These are phyloP conservation scores for Actinostola sp. DNA, from an alignment of 92 coral and sea anemone genomes.

Conservation along the genomic window DNA sequence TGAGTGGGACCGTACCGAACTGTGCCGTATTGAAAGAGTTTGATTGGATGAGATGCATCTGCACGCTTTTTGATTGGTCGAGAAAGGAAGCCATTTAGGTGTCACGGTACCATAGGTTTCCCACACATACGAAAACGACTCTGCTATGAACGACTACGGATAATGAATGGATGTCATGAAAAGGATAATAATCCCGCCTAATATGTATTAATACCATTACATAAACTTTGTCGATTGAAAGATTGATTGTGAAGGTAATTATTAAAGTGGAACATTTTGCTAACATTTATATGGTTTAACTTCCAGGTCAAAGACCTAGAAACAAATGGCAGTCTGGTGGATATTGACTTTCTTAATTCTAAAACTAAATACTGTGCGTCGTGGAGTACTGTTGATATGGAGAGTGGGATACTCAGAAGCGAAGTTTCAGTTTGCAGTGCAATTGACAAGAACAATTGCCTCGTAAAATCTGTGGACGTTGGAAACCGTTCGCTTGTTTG, in stretches of 20 bases:
- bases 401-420: constrained; percentile 58
- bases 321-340: constrained; percentile 39
- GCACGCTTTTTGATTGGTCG: no score
- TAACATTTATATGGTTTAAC: no score
- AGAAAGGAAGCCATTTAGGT: no score
- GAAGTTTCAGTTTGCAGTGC: constrained; percentile 81
- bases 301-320: constrained; percentile 80
- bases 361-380: constrained; percentile 71
- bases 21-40: no score
- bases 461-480: constrained; percentile 56
- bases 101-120: no score
- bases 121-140: no score
- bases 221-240: neutral
- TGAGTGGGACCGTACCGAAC: no score
- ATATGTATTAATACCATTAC: no score
- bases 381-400: constrained; percentile 77
- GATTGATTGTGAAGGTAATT: neutral
- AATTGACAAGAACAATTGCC: constrained; percentile 53
- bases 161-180: no score
- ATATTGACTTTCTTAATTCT: constrained; percentile 71
- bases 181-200: no score
- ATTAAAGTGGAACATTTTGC: neutral
- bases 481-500: constrained; percentile 69
- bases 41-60: no score
- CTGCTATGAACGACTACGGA: no score